phyloP scores from a whole-genome alignment of 2,113 vertebrate genomes.

The Tragelaphus strepsiceros region DNA sequence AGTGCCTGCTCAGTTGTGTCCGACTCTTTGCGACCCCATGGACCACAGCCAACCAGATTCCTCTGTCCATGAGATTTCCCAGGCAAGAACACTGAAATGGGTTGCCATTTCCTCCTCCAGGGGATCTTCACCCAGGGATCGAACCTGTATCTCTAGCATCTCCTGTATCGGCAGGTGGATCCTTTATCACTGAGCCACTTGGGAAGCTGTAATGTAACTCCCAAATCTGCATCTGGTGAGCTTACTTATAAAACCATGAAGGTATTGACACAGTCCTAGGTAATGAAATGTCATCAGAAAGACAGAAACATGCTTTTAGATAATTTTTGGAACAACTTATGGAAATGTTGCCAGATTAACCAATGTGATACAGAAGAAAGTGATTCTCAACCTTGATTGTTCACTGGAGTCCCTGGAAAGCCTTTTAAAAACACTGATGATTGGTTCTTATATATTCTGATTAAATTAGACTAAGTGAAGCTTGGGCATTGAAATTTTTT shows the following conservation, averaged over 20 bases:
- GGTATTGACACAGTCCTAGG: background rate
- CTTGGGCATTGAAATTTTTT: background rate
- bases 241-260: background rate
- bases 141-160: background rate
- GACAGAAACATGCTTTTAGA: background rate
- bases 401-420: background rate
- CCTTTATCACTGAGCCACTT: background rate
- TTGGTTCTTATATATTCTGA: background rate
- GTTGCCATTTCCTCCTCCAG: background rate
- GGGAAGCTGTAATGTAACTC: background rate
- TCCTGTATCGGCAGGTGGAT: background rate
- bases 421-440: background rate
- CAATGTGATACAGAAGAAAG: background rate
- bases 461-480: background rate
- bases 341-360: background rate
- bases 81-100: background rate
- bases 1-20: background rate
- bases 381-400: background rate
- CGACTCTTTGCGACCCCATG: accelerated
- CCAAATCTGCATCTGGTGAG: background rate
- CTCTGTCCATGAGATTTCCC: background rate
- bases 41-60: background rate
- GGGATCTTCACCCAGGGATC: background rate
- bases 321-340: too few relatives aligned
- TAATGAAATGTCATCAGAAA: background rate